Evolutionary conservation across 2,113 vertebrate species (phyloP).

Genomic region (Myiopsitta monachus): DNA sequence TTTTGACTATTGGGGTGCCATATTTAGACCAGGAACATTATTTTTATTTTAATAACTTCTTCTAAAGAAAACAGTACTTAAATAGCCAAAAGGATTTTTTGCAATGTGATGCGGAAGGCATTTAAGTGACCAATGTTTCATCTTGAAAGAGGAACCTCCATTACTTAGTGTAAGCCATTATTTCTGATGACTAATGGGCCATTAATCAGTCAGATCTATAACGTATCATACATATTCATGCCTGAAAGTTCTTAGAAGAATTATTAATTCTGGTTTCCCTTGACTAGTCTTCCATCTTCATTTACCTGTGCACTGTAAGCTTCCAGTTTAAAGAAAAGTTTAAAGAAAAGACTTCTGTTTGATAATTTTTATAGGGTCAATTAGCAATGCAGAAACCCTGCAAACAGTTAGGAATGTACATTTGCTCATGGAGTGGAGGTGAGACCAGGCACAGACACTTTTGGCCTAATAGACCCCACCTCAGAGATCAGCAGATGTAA

Average conservation of each 20-base stretch:
- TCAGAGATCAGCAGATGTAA: not conserved
- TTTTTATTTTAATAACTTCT: not conserved
- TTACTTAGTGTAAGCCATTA: not conserved
- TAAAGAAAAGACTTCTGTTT: not conserved
- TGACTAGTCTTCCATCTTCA: constrained; percentile 34
- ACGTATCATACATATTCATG: constrained; percentile 10
- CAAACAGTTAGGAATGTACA: rapidly evolving
- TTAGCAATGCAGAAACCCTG: not conserved
- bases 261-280: constrained; percentile 15
- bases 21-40: not conserved
- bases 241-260: not conserved
- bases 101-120: not conserved
- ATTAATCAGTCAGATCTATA: not conserved
- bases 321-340: not conserved
- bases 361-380: not conserved
- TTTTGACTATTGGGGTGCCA: not conserved
- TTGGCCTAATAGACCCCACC: no score
- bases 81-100: not conserved
- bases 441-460: rapidly evolving
- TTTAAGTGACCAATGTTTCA: constrained; percentile 23
- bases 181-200: not conserved
- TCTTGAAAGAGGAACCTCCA: not conserved
- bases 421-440: not conserved
- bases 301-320: not conserved
- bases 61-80: not conserved